These are phyloP conservation scores for Clivina fossor DNA, from an alignment of 2,888 invertebrate species.

Conservation along the genomic window DNA sequence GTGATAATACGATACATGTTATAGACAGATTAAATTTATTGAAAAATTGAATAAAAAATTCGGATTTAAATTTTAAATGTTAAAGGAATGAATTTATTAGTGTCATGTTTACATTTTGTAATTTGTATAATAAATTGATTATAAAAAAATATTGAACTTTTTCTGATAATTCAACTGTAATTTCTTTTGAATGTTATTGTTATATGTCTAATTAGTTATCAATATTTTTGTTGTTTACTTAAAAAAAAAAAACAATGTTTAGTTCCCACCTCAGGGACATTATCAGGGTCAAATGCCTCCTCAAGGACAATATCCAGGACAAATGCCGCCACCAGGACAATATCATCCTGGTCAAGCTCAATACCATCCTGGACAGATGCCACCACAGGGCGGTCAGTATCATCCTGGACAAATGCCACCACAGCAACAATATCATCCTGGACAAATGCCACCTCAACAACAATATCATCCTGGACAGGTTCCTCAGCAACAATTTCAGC, in stretches of 20 bases:
- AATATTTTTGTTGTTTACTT: no score
- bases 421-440: slow-evolving; percentile 36
- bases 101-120: no score
- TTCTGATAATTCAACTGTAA: no score
- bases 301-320: slow-evolving; percentile 37
- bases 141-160: no score
- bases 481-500: slow-evolving; percentile 25
- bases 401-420: slow-evolving; percentile 42
- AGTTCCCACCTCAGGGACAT: slow-evolving; percentile 32
- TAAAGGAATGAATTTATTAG: no score
- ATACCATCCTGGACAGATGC: slow-evolving; percentile 38
- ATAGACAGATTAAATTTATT: no score
- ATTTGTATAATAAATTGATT: no score
- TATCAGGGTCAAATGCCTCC: slow-evolving; percentile 36
- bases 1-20: no score
- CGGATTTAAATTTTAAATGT: no score
- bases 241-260: neutral
- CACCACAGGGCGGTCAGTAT: slow-evolving; percentile 33
- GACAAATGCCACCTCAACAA: slow-evolving; percentile 37
- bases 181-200: no score
- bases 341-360: slow-evolving; percentile 37
- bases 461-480: slow-evolving; percentile 31
- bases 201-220: no score
- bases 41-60: no score
- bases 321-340: slow-evolving; percentile 39